Percentiles rank a stretch among this genome's conserved stretches.
Conservation (phyloP, 2,797 vertebrate genomes). For the Bothrops alternatus region DNA sequence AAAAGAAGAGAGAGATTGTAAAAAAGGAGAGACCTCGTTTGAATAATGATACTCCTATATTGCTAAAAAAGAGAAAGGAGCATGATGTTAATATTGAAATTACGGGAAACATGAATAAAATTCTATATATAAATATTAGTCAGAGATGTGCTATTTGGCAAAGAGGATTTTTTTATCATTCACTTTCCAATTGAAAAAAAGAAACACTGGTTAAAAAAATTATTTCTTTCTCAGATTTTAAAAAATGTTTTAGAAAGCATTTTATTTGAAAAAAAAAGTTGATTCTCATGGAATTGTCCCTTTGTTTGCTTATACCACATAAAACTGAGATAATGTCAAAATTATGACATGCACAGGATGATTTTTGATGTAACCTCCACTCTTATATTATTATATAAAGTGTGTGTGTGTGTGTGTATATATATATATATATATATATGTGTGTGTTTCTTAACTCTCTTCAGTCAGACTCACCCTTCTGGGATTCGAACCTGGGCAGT, state of each 20-base stretch:
- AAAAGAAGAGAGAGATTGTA: slow-evolving; percentile 18
- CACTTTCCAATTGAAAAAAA: neutral
- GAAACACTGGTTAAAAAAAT: too few species aligned
- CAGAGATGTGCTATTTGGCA: neutral
- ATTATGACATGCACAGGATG: neutral
- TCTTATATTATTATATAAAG: neutral
- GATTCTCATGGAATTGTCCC: neutral
- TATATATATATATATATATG: too few species aligned
- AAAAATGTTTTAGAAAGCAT: neutral
- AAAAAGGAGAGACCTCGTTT: slow-evolving; percentile 13
- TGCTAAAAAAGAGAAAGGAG: slow-evolving; percentile 18
- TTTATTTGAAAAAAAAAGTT: neutral
- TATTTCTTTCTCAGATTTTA: too few species aligned
- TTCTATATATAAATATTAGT: slow-evolving; percentile 11
- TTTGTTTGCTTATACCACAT: neutral
- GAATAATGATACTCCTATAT: slow-evolving; percentile 25
- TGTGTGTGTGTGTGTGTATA: too few species aligned
- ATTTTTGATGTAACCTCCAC: neutral
- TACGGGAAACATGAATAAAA: slow-evolving; percentile 4
- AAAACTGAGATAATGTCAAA: neutral
- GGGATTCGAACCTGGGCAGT: too few species aligned
- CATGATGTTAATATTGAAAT: slow-evolving; percentile 15
- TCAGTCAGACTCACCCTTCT: too few species aligned
- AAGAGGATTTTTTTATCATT: neutral
- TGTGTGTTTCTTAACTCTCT: too few species aligned